phyloP scores from a whole-genome alignment of 2,888 invertebrate species.

The Cheilosia scutellata region DNA sequence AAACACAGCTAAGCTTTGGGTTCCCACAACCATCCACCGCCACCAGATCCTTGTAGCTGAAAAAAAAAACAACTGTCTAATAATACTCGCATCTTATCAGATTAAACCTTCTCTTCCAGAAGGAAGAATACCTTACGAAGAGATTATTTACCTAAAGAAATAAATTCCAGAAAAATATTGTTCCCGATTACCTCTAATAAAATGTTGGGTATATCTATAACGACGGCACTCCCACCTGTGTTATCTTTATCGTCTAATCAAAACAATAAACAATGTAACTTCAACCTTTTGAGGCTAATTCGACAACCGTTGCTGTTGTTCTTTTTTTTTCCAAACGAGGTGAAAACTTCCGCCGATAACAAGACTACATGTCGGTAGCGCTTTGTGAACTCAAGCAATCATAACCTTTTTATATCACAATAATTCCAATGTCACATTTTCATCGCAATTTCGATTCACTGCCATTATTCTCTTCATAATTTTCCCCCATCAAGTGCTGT shows the following conservation, averaged over 20 bases:
- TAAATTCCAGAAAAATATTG: too few species aligned
- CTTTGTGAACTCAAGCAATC: neutral
- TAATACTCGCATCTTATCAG: too few species aligned
- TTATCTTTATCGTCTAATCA: conserved; percentile 9
- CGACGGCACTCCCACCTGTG: neutral
- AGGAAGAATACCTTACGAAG: too few species aligned
- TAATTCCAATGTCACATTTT: conserved; percentile 24
- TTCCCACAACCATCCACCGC: too few species aligned
- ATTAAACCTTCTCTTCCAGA: neutral
- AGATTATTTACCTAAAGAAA: too few species aligned
- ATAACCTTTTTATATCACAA: conserved; percentile 4
- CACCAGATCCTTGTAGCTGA: too few species aligned
- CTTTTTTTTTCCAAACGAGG: neutral
- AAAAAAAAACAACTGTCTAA: too few species aligned
- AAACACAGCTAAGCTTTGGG: too few species aligned
- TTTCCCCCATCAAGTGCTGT: neutral
- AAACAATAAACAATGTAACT: conserved; percentile 14
- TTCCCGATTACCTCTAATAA: too few species aligned
- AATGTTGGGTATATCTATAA: too few species aligned
- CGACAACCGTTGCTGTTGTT: neutral
- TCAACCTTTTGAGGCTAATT: conserved; percentile 27
- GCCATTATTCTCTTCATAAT: neutral
- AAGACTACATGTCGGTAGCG: neutral
- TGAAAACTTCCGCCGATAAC: neutral
- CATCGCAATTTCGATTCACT: conserved; percentile 30